Evolutionary conservation across 2,888 invertebrate species (phyloP), one percentile per base, ranked within the genome.

Genomic region (Polydrusus cervinus): DNA sequence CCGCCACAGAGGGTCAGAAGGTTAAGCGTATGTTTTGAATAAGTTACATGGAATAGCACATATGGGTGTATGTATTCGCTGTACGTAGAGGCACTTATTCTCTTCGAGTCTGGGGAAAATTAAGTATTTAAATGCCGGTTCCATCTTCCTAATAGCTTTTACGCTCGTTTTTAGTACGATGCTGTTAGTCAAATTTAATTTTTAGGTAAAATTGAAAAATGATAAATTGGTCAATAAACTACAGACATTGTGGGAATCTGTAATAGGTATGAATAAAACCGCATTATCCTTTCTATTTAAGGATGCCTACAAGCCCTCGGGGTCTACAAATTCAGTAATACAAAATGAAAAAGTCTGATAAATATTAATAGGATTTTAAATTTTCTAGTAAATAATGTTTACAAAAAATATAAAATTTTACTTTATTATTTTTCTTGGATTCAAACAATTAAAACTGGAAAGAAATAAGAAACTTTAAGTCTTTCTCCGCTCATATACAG

Each of bases 111-210:
- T 47, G 72, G 57, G 25, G 34, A 47, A 70, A 73, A 73, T 76
- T 76, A 76, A 76, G 72, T 76, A 76, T 76, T 76, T 76, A 76
- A 76, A 76, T 73, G 70, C 66, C 20, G 64, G 68, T 66, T 73
- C 65, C 68, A 73, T 76, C 73, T 69, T 40, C 70, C 57, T 69
- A 73, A 76, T 69, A 47, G 73, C 69, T 70, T 69, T 62, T 67
- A 66, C 62, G 67, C 61, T 43, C 67, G 43, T 75, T 71, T 75
- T 71, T 75, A 75, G 67, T 71, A 71, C 30, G 64, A 49, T 61
- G 69, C 69, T 64, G 67, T 65, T 61, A 74, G 69, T 64, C 69
- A 74, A 74, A 74, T 69, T 74, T 64, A 62, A 69, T 67, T 73
- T 60, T 14, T 18, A 38, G 45, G 57, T 25, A 18, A 66, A 65